Evolutionary conservation across 2,888 invertebrate species (phyloP), one percentile per base, ranked within the genome.

Genomic region (Syrista parreyssii): DNA sequence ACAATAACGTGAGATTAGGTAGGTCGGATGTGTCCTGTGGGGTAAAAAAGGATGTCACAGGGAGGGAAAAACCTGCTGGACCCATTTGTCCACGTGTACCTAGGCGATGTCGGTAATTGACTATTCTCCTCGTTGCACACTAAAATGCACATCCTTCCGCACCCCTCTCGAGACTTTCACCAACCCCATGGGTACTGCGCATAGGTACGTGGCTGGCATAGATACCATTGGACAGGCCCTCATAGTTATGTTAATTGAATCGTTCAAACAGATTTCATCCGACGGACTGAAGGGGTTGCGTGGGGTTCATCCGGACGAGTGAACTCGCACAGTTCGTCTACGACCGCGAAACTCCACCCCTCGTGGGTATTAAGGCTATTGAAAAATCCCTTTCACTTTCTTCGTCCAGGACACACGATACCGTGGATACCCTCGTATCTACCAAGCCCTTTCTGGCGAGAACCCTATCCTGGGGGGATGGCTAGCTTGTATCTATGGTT

Each of bases 101-200:
- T 74, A 35, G 75, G 71, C 23, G 68, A 76, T 78, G 78, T 72
- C 81, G 81, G 81, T 88, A 86, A 88, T 88, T 87, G 86, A 86
- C 86, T 86, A 86, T 86, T 87, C 84, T 84, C 78, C 76, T 82
- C 80, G 78, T 35, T 69, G 77, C 82, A 81, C 76, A 83, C 86
- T 79, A 74, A 85, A 82, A 76, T 82, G 81, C 80, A 76, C 83
- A 82, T 76, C 80, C 73, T 80, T 75, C 69, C 34, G 34, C 68
- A 55, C 78, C 73, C 34, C 30, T 40, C 76, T 2, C 55, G 23
- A 23, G 9, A 55, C 23, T 12, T 12, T 23, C 55, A 23, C 23
- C 55, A 9, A 23, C 55, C 55, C 23, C 55, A 55, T 23, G 23
- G 55, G 23, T 55, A 9, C 55, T 1, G 55, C 23, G 55, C 55